Conservation (phyloP, 2,888 invertebrate genomes). For the Perithous albicinctus region DNA sequence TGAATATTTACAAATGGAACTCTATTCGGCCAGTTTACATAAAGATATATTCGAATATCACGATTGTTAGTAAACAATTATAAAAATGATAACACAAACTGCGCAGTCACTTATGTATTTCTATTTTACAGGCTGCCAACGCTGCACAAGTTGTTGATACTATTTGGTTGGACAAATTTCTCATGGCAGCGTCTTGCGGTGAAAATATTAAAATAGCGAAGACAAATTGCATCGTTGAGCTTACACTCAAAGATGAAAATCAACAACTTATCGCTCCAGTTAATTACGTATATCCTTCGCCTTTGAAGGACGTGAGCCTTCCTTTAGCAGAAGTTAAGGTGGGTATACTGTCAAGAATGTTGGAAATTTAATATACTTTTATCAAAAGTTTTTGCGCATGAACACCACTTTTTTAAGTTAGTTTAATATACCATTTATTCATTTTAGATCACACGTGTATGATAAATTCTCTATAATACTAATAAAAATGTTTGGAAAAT, state of each 20-base stretch:
- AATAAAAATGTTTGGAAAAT: too few relatives aligned
- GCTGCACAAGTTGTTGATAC: slow-evolving; percentile 74
- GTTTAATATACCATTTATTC: too few relatives aligned
- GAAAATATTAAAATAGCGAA: slow-evolving; percentile 72
- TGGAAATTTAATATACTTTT: too few relatives aligned
- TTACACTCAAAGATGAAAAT: slow-evolving; percentile 85
- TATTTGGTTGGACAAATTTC: slow-evolving; percentile 79
- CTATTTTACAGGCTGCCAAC: slow-evolving; percentile 75
- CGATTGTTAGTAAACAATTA: slow-evolving; percentile 74
- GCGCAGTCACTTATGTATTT: not conserved
- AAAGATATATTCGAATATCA: slow-evolving; percentile 67
- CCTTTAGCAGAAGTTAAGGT: slow-evolving; percentile 87
- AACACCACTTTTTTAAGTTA: too few relatives aligned
- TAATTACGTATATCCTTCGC: slow-evolving; percentile 89
- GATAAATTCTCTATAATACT: too few relatives aligned
- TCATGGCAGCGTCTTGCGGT: slow-evolving; percentile 81
- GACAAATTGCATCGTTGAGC: slow-evolving; percentile 84
- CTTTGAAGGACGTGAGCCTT: slow-evolving; percentile 86
- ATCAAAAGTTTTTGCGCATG: too few relatives aligned
- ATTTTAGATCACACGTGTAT: too few relatives aligned
- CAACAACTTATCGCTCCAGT: slow-evolving; percentile 86
- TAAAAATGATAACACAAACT: too few relatives aligned
- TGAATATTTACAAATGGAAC: slow-evolving; percentile 88
- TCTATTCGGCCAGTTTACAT: slow-evolving; percentile 65
- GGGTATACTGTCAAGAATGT: slow-evolving; percentile 67